phyloP scores from a whole-genome alignment of 2,888 invertebrate genomes.

The Strigamia crassipes region DNA sequence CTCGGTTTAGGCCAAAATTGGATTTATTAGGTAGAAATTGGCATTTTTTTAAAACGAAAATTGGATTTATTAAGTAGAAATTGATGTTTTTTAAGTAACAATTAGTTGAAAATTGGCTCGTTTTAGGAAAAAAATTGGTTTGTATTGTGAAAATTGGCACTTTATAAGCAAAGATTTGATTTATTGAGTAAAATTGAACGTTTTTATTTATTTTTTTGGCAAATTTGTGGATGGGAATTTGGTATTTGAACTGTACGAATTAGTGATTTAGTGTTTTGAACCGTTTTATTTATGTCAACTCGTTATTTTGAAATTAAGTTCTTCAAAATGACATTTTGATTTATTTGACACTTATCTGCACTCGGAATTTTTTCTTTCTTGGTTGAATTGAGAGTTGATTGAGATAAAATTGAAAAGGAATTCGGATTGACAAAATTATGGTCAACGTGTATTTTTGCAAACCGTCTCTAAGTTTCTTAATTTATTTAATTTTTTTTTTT shows the following conservation, averaged over 20 bases:
- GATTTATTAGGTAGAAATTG: no score
- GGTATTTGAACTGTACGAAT: neutral
- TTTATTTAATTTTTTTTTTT: neutral
- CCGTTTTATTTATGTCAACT: constrained; percentile 23
- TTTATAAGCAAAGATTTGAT: no score
- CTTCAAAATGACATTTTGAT: constrained; percentile 15
- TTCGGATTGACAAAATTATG: neutral
- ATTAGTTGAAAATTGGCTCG: no score
- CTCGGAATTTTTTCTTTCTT: neutral
- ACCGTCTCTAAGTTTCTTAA: neutral
- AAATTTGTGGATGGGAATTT: no score
- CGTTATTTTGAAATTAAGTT: constrained; percentile 29
- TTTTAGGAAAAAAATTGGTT: no score
- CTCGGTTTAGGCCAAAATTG: no score
- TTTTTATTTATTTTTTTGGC: neutral
- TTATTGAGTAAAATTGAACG: neutral
- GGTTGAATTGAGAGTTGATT: constrained; percentile 9
- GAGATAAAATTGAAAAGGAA: neutral
- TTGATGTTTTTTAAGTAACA: no score
- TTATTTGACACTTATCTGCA: constrained; percentile 6
- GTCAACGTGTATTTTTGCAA: neutral
- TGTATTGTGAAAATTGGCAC: no score
- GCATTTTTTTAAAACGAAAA: no score
- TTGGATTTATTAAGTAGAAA: no score
- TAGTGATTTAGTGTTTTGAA: constrained; percentile 20